Evolutionary conservation across 30 jellyfish, hydroid and myxozoan genomes (phyloP).

Genomic region (Aurelia aurita): DNA sequence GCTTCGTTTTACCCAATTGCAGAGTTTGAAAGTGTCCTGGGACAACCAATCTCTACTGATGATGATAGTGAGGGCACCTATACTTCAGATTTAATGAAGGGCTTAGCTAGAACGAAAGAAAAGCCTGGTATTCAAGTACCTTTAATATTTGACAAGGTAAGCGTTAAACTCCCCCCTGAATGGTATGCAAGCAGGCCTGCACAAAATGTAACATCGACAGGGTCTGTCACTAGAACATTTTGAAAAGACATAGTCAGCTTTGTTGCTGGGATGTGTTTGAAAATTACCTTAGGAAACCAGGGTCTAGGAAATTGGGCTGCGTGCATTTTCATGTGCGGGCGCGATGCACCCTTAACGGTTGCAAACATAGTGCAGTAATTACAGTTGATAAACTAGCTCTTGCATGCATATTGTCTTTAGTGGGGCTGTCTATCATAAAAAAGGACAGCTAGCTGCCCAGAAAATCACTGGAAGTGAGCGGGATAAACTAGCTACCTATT

Average conservation of each 20-base stretch:
- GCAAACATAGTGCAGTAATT: neutral
- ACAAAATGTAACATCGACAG: neutral
- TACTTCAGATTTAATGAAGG: slow-evolving; percentile 17
- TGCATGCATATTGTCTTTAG: neutral
- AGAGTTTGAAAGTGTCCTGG: too few relatives aligned
- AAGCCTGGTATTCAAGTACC: neutral
- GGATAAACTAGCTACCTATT: slow-evolving; percentile 4
- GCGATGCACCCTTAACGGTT: neutral
- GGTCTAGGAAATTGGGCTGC: neutral
- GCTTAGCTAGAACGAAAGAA: slow-evolving; percentile 19
- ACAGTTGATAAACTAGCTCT: neutral
- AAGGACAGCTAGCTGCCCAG: neutral
- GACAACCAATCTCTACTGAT: neutral
- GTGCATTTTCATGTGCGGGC: slow-evolving; percentile 24
- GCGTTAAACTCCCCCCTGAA: neutral
- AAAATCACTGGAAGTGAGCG: neutral
- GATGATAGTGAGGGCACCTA: neutral
- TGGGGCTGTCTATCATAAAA: neutral
- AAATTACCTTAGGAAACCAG: neutral
- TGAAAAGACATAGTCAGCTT: neutral
- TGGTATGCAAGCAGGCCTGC: neutral
- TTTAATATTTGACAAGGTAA: neutral
- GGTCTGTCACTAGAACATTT: neutral
- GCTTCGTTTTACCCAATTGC: too few relatives aligned
- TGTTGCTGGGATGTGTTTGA: slow-evolving; percentile 26